Evolutionary conservation across 2,888 invertebrate species (phyloP).

Genomic region (Girardia tigrina): DNA sequence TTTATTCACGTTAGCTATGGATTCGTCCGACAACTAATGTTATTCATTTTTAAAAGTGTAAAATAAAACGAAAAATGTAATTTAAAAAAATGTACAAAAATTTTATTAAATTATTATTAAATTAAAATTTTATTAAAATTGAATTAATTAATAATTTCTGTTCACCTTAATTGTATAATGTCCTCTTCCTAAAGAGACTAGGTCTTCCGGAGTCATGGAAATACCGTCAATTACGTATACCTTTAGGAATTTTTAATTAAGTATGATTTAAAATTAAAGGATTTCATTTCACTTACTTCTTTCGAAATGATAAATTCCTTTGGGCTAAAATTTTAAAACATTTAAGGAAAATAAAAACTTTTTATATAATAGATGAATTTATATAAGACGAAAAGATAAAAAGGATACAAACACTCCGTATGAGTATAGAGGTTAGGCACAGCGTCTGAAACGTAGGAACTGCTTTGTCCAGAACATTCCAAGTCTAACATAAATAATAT

Average conservation of each 20-base stretch:
- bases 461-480: too few relatives aligned
- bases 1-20: conserved; percentile 50
- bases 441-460: neutral
- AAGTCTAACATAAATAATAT: too few relatives aligned
- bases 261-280: neutral
- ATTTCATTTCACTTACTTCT: neutral
- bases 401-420: neutral
- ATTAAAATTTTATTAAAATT: too few relatives aligned
- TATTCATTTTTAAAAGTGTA: too few relatives aligned
- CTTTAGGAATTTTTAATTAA: neutral
- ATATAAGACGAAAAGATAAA: too few relatives aligned
- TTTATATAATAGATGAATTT: neutral
- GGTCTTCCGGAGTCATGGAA: neutral
- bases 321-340: neutral
- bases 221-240: neutral
- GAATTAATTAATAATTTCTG: too few relatives aligned
- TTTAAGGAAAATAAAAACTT: neutral
- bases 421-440: neutral
- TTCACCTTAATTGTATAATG: neutral
- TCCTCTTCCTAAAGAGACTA: neutral
- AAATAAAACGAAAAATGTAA: too few relatives aligned
- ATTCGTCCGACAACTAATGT: neutral
- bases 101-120: too few relatives aligned
- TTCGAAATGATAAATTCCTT: neutral
- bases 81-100: too few relatives aligned